Percentiles rank a stretch among this genome's conserved stretches.
These are phyloP conservation scores for Dynastes grantii DNA, from an alignment of 2,888 invertebrate genomes.

Conservation along the genomic window DNA sequence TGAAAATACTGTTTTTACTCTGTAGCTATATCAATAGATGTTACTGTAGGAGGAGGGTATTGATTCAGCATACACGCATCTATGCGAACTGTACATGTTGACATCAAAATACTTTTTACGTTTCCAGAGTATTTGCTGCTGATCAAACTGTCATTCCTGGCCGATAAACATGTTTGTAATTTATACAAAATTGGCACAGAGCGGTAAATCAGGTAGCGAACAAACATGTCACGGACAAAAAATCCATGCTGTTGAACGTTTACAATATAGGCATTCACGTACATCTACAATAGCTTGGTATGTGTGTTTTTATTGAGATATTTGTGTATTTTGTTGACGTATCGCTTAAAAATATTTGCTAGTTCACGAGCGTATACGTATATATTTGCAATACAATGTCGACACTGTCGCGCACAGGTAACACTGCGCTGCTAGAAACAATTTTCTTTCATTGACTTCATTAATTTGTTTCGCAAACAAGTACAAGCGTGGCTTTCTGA, in stretches of 20 bases:
- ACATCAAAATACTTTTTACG: slow-evolving; percentile 4
- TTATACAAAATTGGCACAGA: slow-evolving; percentile 9
- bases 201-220: slow-evolving; percentile 24
- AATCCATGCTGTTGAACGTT: not conserved
- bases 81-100: not conserved
- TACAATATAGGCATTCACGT: not conserved
- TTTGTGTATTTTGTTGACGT: slow-evolving; percentile 8
- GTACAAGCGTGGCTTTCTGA: too few species aligned
- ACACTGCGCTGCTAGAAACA: not conserved
- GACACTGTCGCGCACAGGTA: not conserved
- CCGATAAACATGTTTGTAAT: slow-evolving; percentile 8
- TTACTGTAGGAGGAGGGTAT: too few species aligned
- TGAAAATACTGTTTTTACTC: too few species aligned
- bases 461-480: too few species aligned
- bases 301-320: not conserved
- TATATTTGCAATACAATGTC: not conserved
- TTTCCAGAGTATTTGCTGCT: not conserved
- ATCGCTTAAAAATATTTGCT: not conserved
- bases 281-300: too few species aligned
- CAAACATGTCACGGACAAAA: slow-evolving; percentile 31
- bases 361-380: not conserved
- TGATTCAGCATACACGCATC: too few species aligned
- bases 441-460: not conserved
- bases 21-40: too few species aligned
- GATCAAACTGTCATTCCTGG: not conserved